These are phyloP conservation scores for Oithona nana DNA, from an alignment of 2,888 invertebrate genomes.

Conservation along the genomic window DNA sequence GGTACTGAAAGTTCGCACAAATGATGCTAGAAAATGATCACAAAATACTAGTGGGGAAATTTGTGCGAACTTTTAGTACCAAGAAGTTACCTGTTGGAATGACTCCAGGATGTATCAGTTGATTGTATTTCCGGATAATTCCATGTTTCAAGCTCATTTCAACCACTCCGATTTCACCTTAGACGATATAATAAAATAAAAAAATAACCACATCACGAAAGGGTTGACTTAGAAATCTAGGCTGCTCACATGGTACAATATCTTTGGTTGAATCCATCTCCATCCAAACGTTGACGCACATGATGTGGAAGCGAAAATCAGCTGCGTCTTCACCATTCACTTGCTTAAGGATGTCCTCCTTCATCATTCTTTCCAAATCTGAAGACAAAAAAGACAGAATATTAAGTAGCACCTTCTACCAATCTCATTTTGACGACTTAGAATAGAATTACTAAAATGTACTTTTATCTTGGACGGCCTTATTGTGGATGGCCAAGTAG, in stretches of 20 bases:
- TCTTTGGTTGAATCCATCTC: background rate
- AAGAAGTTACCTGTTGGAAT: too few relatives aligned
- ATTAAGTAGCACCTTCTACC: too few relatives aligned
- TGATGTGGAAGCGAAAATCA: background rate
- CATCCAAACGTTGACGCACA: background rate
- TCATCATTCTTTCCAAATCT: background rate
- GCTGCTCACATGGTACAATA: background rate
- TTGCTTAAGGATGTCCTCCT: background rate
- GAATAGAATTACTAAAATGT: background rate
- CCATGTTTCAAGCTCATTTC: background rate
- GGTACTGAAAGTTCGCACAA: too few relatives aligned
- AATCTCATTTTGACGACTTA: background rate
- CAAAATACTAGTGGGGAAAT: too few relatives aligned
- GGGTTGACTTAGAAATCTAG: too few relatives aligned
- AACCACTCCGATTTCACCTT: background rate
- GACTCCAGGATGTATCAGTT: background rate
- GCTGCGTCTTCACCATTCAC: background rate
- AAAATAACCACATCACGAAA: too few relatives aligned
- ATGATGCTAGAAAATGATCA: too few relatives aligned
- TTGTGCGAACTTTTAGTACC: too few relatives aligned
- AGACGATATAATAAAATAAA: too few relatives aligned
- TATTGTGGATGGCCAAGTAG: background rate
- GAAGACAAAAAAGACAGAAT: too few relatives aligned
- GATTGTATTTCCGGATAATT: background rate
- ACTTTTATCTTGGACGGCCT: background rate